Percentiles rank a stretch among this genome's conserved stretches.
These are phyloP conservation scores for Oreonectes daqikongensis DNA, from an alignment of 2,797 vertebrate genomes.

Conservation along the genomic window DNA sequence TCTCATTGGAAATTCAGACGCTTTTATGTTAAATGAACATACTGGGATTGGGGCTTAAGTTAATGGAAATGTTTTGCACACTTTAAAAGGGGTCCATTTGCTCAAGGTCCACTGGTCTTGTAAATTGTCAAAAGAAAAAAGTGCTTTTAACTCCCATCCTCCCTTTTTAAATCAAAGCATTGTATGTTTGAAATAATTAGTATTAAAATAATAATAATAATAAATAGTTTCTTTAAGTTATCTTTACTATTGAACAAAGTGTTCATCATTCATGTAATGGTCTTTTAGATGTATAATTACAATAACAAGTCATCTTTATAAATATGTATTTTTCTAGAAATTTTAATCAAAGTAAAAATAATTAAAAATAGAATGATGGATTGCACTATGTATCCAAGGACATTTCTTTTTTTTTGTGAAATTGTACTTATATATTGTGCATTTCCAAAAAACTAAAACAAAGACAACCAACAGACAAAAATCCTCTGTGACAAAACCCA, in stretches of 20 bases:
- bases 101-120: constrained; percentile 28
- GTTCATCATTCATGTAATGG: too few relatives aligned
- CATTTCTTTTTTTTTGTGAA: neutral
- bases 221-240: neutral
- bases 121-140: neutral
- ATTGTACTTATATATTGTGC: neutral
- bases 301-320: too few relatives aligned
- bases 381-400: neutral
- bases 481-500: neutral
- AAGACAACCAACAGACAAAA: neutral
- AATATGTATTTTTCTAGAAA: too few relatives aligned
- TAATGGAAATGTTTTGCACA: constrained; percentile 33
- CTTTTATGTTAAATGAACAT: constrained; percentile 38
- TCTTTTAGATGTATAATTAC: too few relatives aligned
- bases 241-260: neutral
- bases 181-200: neutral
- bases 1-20: constrained; percentile 12
- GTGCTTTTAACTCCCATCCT: neutral
- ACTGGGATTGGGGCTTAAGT: constrained; percentile 17
- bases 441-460: neutral
- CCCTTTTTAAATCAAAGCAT: neutral
- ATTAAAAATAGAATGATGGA: neutral
- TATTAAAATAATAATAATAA: too few relatives aligned
- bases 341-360: too few relatives aligned
- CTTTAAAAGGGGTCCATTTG: constrained; percentile 19